Conservation (phyloP, 2,888 invertebrate genomes). For the Hirtodrosophila trivittata region DNA sequence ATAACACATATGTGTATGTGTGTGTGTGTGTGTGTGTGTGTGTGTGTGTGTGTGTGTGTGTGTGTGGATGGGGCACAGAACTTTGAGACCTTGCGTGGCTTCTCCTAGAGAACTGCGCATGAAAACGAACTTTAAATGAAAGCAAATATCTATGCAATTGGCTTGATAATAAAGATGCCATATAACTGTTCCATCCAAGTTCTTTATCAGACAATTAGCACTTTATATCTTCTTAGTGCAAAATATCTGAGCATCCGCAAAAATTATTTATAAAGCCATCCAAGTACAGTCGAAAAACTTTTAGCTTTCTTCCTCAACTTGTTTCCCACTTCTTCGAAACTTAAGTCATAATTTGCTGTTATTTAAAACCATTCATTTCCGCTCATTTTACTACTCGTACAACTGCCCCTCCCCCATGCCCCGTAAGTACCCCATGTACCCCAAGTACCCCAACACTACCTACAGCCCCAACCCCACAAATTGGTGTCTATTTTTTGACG, state of each 20-base stretch:
- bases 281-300: conserved; percentile 66
- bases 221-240: conserved; percentile 45
- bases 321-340: conserved; percentile 56
- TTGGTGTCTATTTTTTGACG: conserved; percentile 77
- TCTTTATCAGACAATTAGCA: conserved; percentile 59
- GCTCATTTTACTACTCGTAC: conserved; percentile 75
- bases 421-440: neutral
- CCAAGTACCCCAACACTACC: neutral
- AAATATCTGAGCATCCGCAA: conserved; percentile 55
- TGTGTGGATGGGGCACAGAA: too few species aligned
- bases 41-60: neutral
- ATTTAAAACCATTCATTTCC: conserved; percentile 80
- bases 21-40: neutral
- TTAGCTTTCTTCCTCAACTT: conserved; percentile 41
- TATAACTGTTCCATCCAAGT: conserved; percentile 17
- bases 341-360: conserved; percentile 78
- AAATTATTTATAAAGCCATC: conserved; percentile 76
- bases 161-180: conserved; percentile 5
- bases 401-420: conserved; percentile 5
- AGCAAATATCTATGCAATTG: neutral
- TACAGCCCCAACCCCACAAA: conserved; percentile 13
- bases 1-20: neutral
- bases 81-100: neutral
- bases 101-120: too few species aligned
- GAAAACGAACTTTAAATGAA: neutral